Conservation (phyloP, 1,140 invertebrate species). For the Drosophila lini region DNA sequence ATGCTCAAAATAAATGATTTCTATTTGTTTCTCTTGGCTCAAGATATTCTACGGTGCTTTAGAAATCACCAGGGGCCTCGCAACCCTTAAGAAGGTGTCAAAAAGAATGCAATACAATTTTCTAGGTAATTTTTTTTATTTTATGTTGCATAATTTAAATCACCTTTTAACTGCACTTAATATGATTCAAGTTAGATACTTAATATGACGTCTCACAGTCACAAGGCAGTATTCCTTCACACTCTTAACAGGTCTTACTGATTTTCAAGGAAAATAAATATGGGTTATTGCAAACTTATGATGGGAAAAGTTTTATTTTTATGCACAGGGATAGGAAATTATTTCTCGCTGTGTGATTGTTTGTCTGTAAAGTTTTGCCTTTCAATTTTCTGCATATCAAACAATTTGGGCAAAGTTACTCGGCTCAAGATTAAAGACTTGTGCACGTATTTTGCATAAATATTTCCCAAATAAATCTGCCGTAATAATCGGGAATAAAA, state of each 20-base stretch:
- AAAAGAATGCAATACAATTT: background rate
- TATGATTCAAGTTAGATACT: background rate
- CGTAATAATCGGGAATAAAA: constrained; percentile 35
- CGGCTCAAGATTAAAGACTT: constrained; percentile 72
- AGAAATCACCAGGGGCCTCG: background rate
- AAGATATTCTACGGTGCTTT: background rate
- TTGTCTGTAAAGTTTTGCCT: constrained; percentile 74
- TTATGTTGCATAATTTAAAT: background rate
- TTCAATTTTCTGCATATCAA: constrained; percentile 84
- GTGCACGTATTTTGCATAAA: constrained; percentile 79
- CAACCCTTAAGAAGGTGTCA: background rate
- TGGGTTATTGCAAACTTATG: background rate
- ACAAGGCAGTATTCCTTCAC: background rate
- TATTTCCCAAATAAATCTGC: constrained; percentile 63
- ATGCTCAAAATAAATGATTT: background rate
- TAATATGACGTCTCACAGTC: background rate
- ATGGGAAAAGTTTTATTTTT: background rate
- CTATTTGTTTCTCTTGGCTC: background rate
- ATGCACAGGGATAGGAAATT: background rate
- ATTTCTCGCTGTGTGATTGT: constrained; percentile 3
- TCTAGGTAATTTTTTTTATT: background rate
- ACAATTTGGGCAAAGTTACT: constrained; percentile 66
- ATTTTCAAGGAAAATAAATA: background rate
- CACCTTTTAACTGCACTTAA: background rate
- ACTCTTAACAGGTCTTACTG: background rate